Conservation (phyloP, 2,113 vertebrate species). For the Sialia sialis region DNA sequence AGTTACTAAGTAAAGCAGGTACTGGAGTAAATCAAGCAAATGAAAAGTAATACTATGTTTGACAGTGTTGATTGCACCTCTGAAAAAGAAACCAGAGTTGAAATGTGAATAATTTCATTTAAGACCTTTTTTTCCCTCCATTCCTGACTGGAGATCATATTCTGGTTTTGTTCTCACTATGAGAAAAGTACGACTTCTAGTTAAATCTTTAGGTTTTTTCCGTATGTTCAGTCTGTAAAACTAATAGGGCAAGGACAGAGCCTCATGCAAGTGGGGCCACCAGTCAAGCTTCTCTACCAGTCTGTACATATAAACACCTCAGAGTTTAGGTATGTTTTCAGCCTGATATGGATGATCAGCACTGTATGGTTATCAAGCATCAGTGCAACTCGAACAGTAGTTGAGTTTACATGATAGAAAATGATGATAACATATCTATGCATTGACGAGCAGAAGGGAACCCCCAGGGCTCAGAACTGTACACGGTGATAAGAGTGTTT, state of each 20-base stretch:
- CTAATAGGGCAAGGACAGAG: not conserved
- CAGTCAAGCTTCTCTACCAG: not conserved
- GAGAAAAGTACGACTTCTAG: not conserved
- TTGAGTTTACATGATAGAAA: conserved; percentile 9
- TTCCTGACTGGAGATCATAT: not conserved
- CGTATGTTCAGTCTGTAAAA: not conserved
- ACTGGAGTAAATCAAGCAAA: not conserved
- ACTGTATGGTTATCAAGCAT: not conserved
- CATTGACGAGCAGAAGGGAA: not conserved
- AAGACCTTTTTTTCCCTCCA: accelerated
- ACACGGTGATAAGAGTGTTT: not conserved
- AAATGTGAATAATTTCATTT: not conserved
- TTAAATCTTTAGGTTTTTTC: not conserved
- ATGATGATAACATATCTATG: not conserved
- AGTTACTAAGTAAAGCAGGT: not conserved
- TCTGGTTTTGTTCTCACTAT: not conserved
- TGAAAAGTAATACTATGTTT: not conserved
- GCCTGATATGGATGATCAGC: not conserved
- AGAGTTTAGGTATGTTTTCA: not conserved
- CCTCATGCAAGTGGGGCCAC: not conserved
- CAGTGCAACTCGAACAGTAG: not conserved
- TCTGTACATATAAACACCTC: not conserved
- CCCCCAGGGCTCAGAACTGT: not conserved
- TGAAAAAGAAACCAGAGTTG: not conserved
- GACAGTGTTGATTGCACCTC: not conserved